Evolutionary conservation across 2,113 vertebrate species (phyloP).

Genomic region (Limanda limanda): DNA sequence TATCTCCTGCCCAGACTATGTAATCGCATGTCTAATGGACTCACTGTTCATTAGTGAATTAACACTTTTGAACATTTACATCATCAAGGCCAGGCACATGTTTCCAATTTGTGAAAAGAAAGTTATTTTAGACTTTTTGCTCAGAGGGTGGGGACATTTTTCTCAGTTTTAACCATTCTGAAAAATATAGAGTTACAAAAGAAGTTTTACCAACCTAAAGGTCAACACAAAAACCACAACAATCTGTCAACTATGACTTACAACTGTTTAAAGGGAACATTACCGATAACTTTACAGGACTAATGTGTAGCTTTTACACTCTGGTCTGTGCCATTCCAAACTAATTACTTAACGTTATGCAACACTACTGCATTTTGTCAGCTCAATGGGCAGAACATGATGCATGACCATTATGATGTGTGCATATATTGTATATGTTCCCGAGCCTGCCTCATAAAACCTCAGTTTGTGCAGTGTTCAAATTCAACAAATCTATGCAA

Average conservation of each 20-base stretch:
- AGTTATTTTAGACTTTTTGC: conserved; percentile 55
- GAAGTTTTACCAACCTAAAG: conserved; percentile 33
- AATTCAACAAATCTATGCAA: too few species aligned
- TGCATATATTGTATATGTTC: background rate
- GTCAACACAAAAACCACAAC: conserved; percentile 44
- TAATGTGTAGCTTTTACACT: background rate
- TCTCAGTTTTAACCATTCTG: conserved; percentile 44
- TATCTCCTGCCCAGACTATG: conserved; percentile 73
- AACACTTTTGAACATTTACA: conserved; percentile 73
- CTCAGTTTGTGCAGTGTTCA: background rate
- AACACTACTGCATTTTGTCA: background rate
- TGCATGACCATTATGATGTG: background rate
- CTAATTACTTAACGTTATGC: background rate
- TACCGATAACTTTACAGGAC: conserved; percentile 2
- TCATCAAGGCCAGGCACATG: conserved; percentile 53
- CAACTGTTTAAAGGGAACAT: background rate
- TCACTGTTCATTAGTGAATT: conserved; percentile 80
- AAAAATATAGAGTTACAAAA: conserved; percentile 41
- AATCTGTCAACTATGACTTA: conserved; percentile 16
- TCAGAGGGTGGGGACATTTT: conserved; percentile 64
- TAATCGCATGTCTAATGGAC: conserved; percentile 77
- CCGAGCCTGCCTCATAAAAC: background rate
- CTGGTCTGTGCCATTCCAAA: background rate
- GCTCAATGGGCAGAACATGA: background rate
- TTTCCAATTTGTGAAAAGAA: conserved; percentile 57